Conservation (phyloP, 2,888 invertebrate species). For the Pachycephus smyrnensis region DNA sequence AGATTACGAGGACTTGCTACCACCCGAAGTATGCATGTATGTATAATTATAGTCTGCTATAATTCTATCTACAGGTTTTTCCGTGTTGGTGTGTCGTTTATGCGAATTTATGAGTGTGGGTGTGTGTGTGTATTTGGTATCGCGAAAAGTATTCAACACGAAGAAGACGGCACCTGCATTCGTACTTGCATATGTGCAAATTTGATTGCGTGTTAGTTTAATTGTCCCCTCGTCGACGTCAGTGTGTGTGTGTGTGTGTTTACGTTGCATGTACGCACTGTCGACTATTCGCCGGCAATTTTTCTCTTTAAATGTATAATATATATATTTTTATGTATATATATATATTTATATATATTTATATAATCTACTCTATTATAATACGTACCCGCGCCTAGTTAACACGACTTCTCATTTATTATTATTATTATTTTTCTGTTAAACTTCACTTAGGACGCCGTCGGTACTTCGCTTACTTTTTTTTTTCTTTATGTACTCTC, state of each 20-base stretch:
- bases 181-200: slow-evolving; percentile 24
- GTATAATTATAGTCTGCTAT: slow-evolving; percentile 25
- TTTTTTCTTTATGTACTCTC: slow-evolving; percentile 33
- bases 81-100: slow-evolving; percentile 16
- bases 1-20: slow-evolving; percentile 47
- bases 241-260: neutral
- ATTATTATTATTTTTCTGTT: slow-evolving; percentile 22
- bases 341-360: slow-evolving; percentile 39
- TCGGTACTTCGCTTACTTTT: slow-evolving; percentile 34
- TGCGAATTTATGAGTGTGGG: slow-evolving; percentile 6
- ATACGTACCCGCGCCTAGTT: slow-evolving; percentile 52
- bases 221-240: neutral
- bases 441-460: slow-evolving; percentile 43
- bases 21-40: slow-evolving; percentile 31
- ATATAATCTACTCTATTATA: slow-evolving; percentile 53
- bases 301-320: slow-evolving; percentile 39
- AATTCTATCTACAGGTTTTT: slow-evolving; percentile 32
- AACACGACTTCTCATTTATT: slow-evolving; percentile 14
- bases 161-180: neutral
- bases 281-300: neutral
- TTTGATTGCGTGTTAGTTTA: slow-evolving; percentile 16
- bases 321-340: slow-evolving; percentile 48
- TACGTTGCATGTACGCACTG: neutral
- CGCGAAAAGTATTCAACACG: neutral
- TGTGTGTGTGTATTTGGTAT: slow-evolving; percentile 13